Conservation (phyloP, 2,888 invertebrate genomes). For the Tinea trinotella region DNA sequence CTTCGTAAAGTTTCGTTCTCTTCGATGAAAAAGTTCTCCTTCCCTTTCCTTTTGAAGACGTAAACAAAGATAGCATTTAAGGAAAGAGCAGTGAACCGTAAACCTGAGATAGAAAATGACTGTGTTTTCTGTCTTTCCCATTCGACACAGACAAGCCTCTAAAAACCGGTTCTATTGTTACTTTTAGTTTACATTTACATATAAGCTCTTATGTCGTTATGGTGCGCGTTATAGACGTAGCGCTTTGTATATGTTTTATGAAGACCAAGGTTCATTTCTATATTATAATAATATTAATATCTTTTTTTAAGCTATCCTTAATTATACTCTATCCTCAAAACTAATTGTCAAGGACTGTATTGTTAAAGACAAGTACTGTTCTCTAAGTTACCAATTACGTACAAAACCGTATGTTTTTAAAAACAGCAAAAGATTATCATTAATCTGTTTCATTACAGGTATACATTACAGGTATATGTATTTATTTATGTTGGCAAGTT, state of each 20-base stretch:
- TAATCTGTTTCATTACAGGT: too few species aligned
- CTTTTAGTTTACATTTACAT: constrained; percentile 30
- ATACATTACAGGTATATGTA: too few species aligned
- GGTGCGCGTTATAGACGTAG: neutral
- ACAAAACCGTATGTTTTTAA: too few species aligned
- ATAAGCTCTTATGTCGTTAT: constrained; percentile 26
- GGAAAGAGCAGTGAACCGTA: constrained; percentile 64
- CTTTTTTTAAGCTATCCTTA: too few species aligned
- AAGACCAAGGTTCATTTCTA: too few species aligned
- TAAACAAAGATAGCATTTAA: constrained; percentile 24
- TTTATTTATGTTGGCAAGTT: too few species aligned
- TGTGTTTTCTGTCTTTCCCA: constrained; percentile 30
- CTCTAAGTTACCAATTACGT: too few species aligned
- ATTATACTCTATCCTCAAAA: too few species aligned
- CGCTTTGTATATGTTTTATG: constrained; percentile 1
- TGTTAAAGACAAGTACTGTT: too few species aligned
- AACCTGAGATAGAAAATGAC: constrained; percentile 49
- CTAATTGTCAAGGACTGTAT: too few species aligned
- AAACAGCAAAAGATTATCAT: too few species aligned
- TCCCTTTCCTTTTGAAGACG: constrained; percentile 37
- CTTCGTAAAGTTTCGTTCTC: constrained; percentile 39
- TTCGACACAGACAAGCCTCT: constrained; percentile 41
- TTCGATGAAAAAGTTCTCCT: constrained; percentile 24
- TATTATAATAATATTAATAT: too few species aligned
- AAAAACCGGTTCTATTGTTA: constrained; percentile 55